Evolutionary conservation across 2,113 vertebrate species (phyloP), one percentile per base, ranked within the genome.

Genomic region (Marmota monax): DNA sequence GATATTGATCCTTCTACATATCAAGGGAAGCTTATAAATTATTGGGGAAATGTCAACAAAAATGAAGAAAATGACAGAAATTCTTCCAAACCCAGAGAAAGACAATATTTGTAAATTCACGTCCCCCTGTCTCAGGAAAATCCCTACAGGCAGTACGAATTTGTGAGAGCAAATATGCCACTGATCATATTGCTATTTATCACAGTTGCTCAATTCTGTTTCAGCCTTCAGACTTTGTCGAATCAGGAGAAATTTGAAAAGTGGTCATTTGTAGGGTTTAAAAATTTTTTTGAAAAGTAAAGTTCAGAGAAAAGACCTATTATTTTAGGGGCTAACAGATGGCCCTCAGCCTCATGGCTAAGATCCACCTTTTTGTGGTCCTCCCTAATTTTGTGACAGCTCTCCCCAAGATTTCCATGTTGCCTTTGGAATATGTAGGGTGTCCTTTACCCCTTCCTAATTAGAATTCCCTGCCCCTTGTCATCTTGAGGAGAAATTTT

Each of bases 41-140:
- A 98, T 98, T 98, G 97, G 94, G 93, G 96, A 95, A 96, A 92
- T 97, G 94, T 98, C 97, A 97, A 88, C 91, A 96, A 86, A 97
- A 94, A 70, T 92, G 91, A 96, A 96, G 95, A 96, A 97, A 97
- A 94, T 93, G 93, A 94, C 67, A n/a, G 88, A 94, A 97, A 82
- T 18, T 77, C 67, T 88, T 85, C 27, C 29, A 96, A 48, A 65
- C 29, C 77, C 76, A 96, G 95, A 97, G 96, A 96, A 23, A 96
- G 86, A 78, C 1, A 67, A 95, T 97, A 96, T 94, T 98, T 98
- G 48, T 89, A 96, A 98, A 97, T 97, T 97, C 90, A 61, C 97
- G 92, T 96, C 0, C 1, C 82, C 51, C 78, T 82, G 84, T 96
- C 87, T 95, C 56, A 78, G n/a, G 67, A 95, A 77, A 96, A 80